A percentile compares a stretch with the other conserved stretches of the same genome.
phyloP scores from a whole-genome alignment of 2,888 invertebrate genomes.

The Hirtodrosophila cameraria region DNA sequence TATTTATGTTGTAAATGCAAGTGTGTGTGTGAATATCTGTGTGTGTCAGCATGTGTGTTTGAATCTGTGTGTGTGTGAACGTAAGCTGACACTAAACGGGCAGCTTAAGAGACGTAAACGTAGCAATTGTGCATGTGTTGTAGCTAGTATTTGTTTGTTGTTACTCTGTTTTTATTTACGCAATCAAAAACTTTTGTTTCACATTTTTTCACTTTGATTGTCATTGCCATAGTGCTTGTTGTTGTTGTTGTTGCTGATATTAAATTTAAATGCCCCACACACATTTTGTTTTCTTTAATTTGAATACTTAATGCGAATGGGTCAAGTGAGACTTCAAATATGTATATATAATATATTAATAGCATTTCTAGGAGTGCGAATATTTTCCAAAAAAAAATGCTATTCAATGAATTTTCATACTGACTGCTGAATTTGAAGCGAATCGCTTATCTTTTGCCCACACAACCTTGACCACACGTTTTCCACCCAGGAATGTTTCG shows the following conservation, averaged over 20 bases:
- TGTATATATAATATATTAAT: too few species aligned
- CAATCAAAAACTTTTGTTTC: constrained; percentile 55
- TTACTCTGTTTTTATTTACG: constrained; percentile 35
- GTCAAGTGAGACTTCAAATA: constrained; percentile 8
- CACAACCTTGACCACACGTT: too few species aligned
- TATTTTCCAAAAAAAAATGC: too few species aligned
- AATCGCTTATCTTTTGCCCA: too few species aligned
- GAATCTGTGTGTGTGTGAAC: constrained; percentile 11
- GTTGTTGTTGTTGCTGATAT: constrained; percentile 20
- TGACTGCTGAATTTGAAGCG: too few species aligned
- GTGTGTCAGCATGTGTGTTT: neutral
- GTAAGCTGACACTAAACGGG: constrained; percentile 57
- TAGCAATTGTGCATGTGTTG: constrained; percentile 57
- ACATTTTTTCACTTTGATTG: constrained; percentile 68
- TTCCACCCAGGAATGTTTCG: too few species aligned
- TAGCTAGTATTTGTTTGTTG: constrained; percentile 8
- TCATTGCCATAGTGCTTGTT: constrained; percentile 26
- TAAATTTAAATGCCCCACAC: constrained; percentile 54
- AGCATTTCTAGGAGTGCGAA: too few species aligned
- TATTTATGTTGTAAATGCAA: constrained; percentile 59
- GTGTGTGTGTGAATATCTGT: constrained; percentile 15
- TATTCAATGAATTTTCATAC: too few species aligned
- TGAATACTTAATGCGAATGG: constrained; percentile 25
- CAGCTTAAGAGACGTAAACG: constrained; percentile 75
- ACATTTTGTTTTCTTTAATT: constrained; percentile 38